These are phyloP conservation scores for Pangasius macronema DNA, from an alignment of 2,797 vertebrate species.

Conservation along the genomic window DNA sequence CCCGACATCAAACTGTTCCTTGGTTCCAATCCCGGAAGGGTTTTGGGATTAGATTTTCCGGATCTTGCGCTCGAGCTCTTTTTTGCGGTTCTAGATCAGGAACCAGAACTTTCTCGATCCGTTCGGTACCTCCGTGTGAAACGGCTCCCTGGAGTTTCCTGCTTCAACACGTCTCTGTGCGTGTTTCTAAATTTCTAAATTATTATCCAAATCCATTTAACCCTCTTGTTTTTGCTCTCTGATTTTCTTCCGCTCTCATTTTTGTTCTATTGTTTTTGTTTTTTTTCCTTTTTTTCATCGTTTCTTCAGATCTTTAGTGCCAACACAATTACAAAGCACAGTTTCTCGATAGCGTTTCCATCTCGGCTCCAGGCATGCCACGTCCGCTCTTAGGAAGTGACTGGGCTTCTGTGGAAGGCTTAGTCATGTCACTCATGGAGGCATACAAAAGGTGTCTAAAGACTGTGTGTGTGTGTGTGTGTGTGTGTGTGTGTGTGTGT, in stretches of 20 bases:
- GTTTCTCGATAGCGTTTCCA: not conserved
- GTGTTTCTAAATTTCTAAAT: not conserved
- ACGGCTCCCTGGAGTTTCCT: not conserved
- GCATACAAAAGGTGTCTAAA: conserved; percentile 8
- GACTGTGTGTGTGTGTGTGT: conserved; percentile 17
- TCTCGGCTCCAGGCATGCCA: not conserved
- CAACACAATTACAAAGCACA: not conserved
- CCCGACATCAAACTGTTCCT: not conserved
- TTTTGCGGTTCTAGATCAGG: not conserved
- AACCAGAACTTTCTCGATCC: not conserved
- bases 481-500: conserved; percentile 15
- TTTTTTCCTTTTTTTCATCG: not conserved
- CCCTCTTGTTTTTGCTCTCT: not conserved
- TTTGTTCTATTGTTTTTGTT: not conserved
- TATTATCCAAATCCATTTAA: not conserved
- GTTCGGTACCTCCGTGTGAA: no score
- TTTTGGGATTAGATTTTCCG: not conserved
- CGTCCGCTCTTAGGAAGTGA: conserved; percentile 35
- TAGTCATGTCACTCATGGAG: conserved; percentile 28
- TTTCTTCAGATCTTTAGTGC: not conserved
- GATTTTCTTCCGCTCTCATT: not conserved
- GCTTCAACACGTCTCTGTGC: not conserved
- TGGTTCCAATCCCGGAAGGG: not conserved
- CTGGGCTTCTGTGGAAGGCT: not conserved
- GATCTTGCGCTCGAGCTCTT: not conserved